phyloP scores from a whole-genome alignment of 2,797 vertebrate species.

The Enteromius anoplus region DNA sequence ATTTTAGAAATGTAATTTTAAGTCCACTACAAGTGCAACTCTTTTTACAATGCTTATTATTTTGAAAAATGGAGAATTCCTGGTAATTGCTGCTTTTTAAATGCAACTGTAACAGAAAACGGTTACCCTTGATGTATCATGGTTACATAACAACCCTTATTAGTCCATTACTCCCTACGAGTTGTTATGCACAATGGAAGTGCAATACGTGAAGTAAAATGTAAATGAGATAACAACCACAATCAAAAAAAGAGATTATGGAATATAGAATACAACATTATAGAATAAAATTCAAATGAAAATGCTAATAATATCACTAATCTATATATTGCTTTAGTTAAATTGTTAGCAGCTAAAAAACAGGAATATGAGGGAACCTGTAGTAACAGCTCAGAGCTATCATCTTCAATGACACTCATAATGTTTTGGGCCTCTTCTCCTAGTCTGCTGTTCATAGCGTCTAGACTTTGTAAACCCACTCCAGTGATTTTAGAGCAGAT shows the following conservation, averaged over 20 bases:
- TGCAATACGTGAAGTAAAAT: background rate
- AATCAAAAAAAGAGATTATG: background rate
- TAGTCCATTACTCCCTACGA: background rate
- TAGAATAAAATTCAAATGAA: background rate
- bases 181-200: background rate
- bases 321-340: background rate
- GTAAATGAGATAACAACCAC: background rate
- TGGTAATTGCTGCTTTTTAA: background rate
- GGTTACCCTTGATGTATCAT: background rate
- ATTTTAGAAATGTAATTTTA: too few species aligned
- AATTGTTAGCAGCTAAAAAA: background rate
- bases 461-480: constrained; percentile 20
- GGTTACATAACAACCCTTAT: background rate
- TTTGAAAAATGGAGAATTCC: background rate
- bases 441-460: constrained; percentile 8
- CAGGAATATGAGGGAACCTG: background rate
- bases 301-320: background rate
- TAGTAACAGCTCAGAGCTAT: background rate
- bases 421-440: background rate
- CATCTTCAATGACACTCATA: constrained; percentile 6
- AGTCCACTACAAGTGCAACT: too few species aligned
- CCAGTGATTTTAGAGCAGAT: constrained; percentile 12
- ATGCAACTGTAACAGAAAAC: background rate
- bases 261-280: background rate
- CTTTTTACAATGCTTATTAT: background rate